Conservation (phyloP, 2,797 vertebrate species). For the Platalea minor region DNA sequence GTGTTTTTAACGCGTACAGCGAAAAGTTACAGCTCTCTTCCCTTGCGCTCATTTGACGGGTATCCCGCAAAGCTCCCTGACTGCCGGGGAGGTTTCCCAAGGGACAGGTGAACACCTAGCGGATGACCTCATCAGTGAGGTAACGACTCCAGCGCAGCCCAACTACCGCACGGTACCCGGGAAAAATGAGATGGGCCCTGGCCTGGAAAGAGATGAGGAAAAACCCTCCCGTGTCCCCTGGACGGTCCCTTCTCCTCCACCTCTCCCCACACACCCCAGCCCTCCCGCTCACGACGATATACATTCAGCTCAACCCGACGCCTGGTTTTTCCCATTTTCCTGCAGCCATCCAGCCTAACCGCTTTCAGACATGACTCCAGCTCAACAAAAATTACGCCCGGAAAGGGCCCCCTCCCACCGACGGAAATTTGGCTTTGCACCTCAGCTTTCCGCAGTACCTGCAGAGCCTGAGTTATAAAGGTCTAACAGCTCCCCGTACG, state of each 20-base stretch:
- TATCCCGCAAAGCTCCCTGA: background rate
- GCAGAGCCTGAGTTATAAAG: background rate
- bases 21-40: too few relatives aligned
- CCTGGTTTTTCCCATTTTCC: rapidly evolving
- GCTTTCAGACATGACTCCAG: background rate
- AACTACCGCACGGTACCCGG: rapidly evolving
- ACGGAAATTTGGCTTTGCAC: background rate
- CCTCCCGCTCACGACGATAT: background rate
- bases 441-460: background rate
- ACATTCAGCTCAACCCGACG: rapidly evolving
- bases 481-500: background rate
- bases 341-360: background rate
- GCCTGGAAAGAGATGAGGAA: background rate
- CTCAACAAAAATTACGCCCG: background rate
- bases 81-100: background rate
- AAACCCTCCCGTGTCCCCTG: rapidly evolving
- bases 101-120: background rate
- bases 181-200: background rate
- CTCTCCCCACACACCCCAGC: background rate
- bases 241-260: background rate
- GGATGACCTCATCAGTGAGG: background rate
- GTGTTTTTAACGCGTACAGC: background rate
- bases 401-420: background rate
- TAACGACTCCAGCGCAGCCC: background rate
- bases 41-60: background rate